phyloP scores from a whole-genome alignment of 2,797 vertebrate species.

The Momotus momota region DNA sequence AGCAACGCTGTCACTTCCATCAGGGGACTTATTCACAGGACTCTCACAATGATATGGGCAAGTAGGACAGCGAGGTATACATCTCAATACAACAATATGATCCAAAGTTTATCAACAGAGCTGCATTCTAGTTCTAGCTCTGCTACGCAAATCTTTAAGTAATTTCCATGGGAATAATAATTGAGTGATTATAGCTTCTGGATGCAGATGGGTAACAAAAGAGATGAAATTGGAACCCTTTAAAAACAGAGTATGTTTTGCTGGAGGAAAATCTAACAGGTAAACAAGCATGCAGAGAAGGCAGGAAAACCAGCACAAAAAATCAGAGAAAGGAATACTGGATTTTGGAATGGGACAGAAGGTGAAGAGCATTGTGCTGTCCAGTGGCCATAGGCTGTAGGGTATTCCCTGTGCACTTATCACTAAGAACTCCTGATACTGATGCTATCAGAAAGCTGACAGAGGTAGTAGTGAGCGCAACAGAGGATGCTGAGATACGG shows the following conservation, averaged over 20 bases:
- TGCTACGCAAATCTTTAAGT: neutral
- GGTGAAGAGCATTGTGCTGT: neutral
- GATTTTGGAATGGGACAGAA: neutral
- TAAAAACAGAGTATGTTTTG: neutral
- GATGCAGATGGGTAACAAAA: neutral
- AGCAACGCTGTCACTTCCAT: neutral
- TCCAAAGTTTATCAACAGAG: neutral
- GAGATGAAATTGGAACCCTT: neutral
- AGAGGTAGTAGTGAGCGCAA: neutral
- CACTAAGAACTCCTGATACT: constrained; percentile 7
- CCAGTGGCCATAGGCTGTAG: neutral
- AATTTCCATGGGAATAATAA: neutral
- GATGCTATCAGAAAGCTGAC: constrained; percentile 24
- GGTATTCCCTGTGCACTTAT: neutral
- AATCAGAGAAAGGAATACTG: neutral
- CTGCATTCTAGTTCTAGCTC: constrained; percentile 7
- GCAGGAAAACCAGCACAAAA: neutral
- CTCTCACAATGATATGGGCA: neutral
- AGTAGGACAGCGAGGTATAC: neutral
- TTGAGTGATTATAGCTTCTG: neutral
- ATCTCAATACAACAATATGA: neutral
- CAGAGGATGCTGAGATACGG: neutral
- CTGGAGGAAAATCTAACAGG: neutral
- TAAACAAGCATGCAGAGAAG: neutral
- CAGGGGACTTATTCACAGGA: neutral